Evolutionary conservation across 1,140 invertebrate species (phyloP).

Genomic region (Luehdorfia chinensis): DNA sequence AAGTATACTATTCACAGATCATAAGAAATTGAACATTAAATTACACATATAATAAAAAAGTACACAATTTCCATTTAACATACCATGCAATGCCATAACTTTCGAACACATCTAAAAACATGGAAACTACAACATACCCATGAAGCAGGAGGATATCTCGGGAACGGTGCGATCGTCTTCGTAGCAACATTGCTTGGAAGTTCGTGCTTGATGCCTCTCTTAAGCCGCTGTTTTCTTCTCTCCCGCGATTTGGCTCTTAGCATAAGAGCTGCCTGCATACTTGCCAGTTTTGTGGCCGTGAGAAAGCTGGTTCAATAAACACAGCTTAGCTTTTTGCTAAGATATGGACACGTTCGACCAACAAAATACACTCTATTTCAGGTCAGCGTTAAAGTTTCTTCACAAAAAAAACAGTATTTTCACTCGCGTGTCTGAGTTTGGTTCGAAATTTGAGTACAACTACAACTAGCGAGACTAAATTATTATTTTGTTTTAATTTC

Average conservation of each 20-base stretch:
- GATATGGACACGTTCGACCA: no score
- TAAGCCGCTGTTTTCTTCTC: conserved; percentile 84
- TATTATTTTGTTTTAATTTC: conserved; percentile 19
- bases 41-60: no score
- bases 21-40: no score
- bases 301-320: conserved; percentile 28
- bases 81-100: conserved; percentile 13
- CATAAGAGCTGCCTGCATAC: conserved; percentile 93
- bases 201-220: conserved; percentile 84
- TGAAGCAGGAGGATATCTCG: conserved; percentile 87
- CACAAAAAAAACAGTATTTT: conserved; percentile 18
- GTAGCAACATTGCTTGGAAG: conserved; percentile 91
- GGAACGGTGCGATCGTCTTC: conserved; percentile 89
- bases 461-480: conserved; percentile 49
- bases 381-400: neutral
- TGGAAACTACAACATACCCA: conserved; percentile 79
- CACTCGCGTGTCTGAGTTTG: conserved; percentile 24
- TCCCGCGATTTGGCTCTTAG: conserved; percentile 91
- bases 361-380: conserved; percentile 3
- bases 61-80: neutral
- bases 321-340: conserved; percentile 21
- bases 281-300: conserved; percentile 78
- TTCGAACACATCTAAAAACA: conserved; percentile 16
- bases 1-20: no score
- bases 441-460: conserved; percentile 27